Base-by-base conservation (phyloP, 2,888 invertebrate genomes). In the Willowsia nigromaculata region DNA sequence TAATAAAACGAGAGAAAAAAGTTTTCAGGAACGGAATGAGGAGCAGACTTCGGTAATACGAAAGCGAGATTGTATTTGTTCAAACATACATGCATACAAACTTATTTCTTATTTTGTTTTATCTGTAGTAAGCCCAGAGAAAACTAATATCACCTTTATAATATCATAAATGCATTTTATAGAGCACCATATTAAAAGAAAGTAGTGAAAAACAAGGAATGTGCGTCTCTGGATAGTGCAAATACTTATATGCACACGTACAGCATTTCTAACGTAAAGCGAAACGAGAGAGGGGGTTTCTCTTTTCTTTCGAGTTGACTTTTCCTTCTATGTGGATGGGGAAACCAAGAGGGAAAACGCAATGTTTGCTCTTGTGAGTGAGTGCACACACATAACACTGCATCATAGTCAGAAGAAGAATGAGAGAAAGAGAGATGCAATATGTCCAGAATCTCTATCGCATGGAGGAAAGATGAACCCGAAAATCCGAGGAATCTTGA, bases 341-440 rank as follows among this genome's bases (percentile, higher is more conserved):
- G 43, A 40, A 87, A 50, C 33, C 71, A 53, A 33, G 50, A 71
- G 71, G 84, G 84, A 71, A 87, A 81, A 87, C 87, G 87, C 82
- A 87, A 74, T 87, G 74, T 87, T 87, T 87, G 87, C 87, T 87
- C 33, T 82, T 56, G 56, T 82, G 82, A 87, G 81, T 87, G 87
- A 78, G 33, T 78, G 53, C 22, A 78, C 74, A 82, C 47, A 37
- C 62, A 43, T 37, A 40, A 53, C 50, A 78, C 43, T 56, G 71
- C 80, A 68, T 80, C 80, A 62, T 37, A 18, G 25, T 27, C 30
- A 4, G 15, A 37, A 25, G 68, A 76, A 76, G 22, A 53, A 3
- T 33, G 25, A 9, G 22, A 18, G 7, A 11, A 9, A 50, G 82
- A 71, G 37, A 74, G 74, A 82, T 74, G 87, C 87, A 87, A 87